phyloP scores from a whole-genome alignment of 2,113 vertebrate genomes.

The Dinomys branickii region DNA sequence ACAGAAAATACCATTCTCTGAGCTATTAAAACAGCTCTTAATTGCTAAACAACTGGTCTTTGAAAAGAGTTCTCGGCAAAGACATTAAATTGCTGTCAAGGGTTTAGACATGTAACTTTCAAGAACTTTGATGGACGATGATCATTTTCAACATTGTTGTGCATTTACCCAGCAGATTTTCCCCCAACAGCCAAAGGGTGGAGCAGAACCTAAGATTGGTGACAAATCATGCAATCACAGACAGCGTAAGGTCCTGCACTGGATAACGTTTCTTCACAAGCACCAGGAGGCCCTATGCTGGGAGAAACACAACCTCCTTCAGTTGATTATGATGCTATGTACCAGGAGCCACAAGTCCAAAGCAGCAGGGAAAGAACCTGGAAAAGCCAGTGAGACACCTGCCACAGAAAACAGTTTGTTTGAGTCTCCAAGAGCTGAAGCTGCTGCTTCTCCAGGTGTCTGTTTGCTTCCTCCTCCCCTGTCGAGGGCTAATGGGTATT shows the following conservation, averaged over 20 bases:
- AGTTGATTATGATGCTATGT: too few relatives aligned
- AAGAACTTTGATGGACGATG: slow-evolving; percentile 43
- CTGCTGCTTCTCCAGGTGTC: background rate
- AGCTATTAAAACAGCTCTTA: slow-evolving; percentile 43
- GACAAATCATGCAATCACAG: background rate
- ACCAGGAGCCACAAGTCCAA: background rate
- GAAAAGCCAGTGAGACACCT: background rate
- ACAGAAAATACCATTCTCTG: slow-evolving; percentile 35
- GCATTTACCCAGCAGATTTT: background rate
- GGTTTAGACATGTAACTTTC: slow-evolving; percentile 56
- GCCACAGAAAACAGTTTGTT: background rate
- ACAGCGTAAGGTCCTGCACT: background rate
- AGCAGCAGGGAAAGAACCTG: background rate
- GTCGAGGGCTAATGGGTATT: background rate
- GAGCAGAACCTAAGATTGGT: slow-evolving; percentile 4
- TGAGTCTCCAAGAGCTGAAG: background rate
- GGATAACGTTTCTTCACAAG: background rate
- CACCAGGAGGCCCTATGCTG: background rate
- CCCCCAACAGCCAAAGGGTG: background rate
- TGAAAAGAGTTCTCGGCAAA: slow-evolving; percentile 48
- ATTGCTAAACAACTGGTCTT: slow-evolving; percentile 41
- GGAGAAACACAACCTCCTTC: background rate
- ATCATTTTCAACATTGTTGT: slow-evolving; percentile 59
- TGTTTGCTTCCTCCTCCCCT: background rate
- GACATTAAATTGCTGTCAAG: slow-evolving; percentile 47